These are phyloP conservation scores for Adelphocoris suturalis DNA, from an alignment of 2,888 invertebrate species.

Conservation along the genomic window DNA sequence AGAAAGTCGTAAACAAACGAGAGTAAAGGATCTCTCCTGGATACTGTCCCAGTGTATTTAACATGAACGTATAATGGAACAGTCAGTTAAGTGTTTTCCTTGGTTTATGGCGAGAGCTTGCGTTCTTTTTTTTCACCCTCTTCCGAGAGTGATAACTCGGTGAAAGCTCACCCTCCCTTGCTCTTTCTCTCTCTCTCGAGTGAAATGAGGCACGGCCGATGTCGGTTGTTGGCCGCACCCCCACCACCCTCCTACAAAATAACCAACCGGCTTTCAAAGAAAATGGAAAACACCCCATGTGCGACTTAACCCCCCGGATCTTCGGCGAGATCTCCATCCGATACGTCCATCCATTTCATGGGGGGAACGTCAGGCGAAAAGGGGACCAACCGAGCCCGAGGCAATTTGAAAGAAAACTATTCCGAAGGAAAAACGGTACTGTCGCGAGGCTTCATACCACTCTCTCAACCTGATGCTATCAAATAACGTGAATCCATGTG, in stretches of 20 bases:
- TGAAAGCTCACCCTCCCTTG: constrained; percentile 37
- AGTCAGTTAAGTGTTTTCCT: constrained; percentile 58
- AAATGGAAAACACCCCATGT: constrained; percentile 54
- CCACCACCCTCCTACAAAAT: background rate
- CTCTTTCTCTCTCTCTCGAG: background rate
- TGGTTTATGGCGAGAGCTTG: constrained; percentile 10
- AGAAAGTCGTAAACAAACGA: background rate
- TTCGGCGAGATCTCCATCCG: constrained; percentile 44
- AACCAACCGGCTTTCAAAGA: constrained; percentile 15
- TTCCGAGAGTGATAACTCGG: constrained; percentile 51
- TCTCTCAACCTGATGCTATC: too few relatives aligned
- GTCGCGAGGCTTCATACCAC: too few relatives aligned
- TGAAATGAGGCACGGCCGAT: constrained; percentile 59
- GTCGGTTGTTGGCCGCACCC: constrained; percentile 18
- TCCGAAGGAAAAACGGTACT: background rate
- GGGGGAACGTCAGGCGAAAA: background rate
- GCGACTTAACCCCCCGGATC: constrained; percentile 3
- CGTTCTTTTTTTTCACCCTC: constrained; percentile 18
- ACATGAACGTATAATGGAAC: constrained; percentile 51
- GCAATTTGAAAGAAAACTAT: constrained; percentile 40
- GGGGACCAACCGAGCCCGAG: background rate
- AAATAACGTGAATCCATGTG: too few relatives aligned
- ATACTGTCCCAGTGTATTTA: constrained; percentile 8
- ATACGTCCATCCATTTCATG: constrained; percentile 44
- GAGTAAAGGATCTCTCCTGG: background rate